These are phyloP conservation scores for Amphilophus citrinellus DNA, from an alignment of 2,113 vertebrate genomes.

Conservation along the genomic window DNA sequence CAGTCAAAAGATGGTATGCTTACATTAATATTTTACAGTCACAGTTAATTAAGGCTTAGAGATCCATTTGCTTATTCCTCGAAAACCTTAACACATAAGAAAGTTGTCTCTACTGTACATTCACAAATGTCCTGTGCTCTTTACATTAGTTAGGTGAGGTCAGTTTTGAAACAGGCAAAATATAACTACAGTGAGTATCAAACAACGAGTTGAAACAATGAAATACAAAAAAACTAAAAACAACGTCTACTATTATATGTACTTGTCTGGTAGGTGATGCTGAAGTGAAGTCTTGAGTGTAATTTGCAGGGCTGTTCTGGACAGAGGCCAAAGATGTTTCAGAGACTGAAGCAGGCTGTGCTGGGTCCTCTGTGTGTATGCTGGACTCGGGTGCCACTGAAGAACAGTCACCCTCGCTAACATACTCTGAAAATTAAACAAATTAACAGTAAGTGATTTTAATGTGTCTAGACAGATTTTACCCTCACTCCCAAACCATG, in stretches of 20 bases:
- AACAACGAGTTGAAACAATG: not conserved
- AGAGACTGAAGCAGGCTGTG: conserved; percentile 67
- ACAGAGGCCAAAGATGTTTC: conserved; percentile 67
- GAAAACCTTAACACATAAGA: not conserved
- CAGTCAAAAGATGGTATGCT: not conserved
- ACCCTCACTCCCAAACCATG: not conserved
- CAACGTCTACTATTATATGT: not conserved
- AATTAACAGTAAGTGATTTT: not conserved
- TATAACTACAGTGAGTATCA: not conserved
- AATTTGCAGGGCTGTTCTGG: conserved; percentile 80
- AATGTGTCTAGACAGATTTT: not conserved
- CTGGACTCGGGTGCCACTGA: conserved; percentile 81
- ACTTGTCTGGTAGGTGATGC: conserved; percentile 81
- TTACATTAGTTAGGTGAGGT: not conserved
- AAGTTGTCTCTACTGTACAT: not conserved
- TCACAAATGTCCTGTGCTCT: not conserved
- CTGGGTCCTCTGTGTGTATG: conserved; percentile 82
- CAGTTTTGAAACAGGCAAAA: not conserved
- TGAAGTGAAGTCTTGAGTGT: conserved; percentile 85
- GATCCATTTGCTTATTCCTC: not conserved
- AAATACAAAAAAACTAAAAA: not conserved
- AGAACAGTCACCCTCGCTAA: conserved; percentile 82
- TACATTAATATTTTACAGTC: conserved; percentile 38
- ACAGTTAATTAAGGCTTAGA: not conserved
- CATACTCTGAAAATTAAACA: conserved; percentile 76